Evolutionary conservation across 1,140 invertebrate genomes (phyloP).

Genomic region (Eumeta japonica): DNA sequence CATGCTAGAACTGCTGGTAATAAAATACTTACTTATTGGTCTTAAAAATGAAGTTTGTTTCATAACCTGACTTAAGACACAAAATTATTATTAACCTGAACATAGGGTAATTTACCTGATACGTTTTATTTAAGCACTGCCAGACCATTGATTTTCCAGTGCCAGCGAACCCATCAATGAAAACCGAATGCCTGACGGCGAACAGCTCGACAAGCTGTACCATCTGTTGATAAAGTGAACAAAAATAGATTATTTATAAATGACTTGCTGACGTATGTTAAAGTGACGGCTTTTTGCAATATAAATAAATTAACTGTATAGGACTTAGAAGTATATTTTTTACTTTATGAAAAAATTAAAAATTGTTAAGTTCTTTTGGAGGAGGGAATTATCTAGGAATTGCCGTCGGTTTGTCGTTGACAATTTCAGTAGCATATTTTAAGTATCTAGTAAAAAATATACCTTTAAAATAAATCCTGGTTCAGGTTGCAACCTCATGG

Average conservation of each 20-base stretch:
- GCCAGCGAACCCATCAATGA: slow-evolving; percentile 89
- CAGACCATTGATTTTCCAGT: slow-evolving; percentile 92
- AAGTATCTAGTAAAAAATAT: too few relatives aligned
- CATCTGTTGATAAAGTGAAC: too few relatives aligned
- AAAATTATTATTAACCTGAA: neutral
- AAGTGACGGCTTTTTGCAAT: too few relatives aligned
- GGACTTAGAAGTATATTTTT: too few relatives aligned
- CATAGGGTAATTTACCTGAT: slow-evolving; percentile 54
- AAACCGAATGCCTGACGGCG: slow-evolving; percentile 92
- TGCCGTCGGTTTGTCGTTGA: too few relatives aligned
- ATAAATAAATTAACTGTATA: too few relatives aligned
- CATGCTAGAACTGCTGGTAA: too few relatives aligned
- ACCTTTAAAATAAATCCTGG: slow-evolving; percentile 84
- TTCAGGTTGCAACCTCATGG: slow-evolving; percentile 87
- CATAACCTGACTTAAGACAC: neutral
- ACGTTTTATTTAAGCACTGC: slow-evolving; percentile 85
- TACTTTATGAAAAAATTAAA: too few relatives aligned
- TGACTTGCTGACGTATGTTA: too few relatives aligned
- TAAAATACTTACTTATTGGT: too few relatives aligned
- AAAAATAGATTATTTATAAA: slow-evolving; percentile 4
- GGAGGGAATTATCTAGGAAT: too few relatives aligned
- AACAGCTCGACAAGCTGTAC: slow-evolving; percentile 91
- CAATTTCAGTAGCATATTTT: slow-evolving; percentile 9
- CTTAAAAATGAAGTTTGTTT: neutral
- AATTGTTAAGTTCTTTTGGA: too few relatives aligned